These are phyloP conservation scores for Myiagra hebetior DNA, from an alignment of 2,113 vertebrate species.

Conservation along the genomic window DNA sequence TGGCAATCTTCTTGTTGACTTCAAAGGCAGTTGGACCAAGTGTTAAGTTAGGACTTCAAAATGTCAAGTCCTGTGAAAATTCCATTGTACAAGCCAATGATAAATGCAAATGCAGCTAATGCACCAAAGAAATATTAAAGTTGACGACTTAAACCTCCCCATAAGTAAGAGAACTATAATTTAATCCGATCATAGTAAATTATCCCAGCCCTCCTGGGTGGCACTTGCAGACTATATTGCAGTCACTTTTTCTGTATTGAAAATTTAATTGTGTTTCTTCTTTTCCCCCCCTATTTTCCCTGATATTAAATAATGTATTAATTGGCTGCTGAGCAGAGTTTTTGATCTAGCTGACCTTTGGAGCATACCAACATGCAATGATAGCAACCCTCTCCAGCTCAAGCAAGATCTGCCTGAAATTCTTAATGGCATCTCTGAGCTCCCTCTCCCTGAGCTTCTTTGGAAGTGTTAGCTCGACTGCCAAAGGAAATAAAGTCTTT, in stretches of 20 bases:
- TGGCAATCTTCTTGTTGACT: conserved; percentile 19
- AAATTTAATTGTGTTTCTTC: not conserved
- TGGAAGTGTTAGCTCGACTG: conserved; percentile 31
- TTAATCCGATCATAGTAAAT: conserved; percentile 15
- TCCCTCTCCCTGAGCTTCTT: conserved; percentile 32
- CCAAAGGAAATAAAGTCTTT: conserved; percentile 40
- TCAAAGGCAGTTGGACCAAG: conserved; percentile 33
- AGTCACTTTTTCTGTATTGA: conserved; percentile 3
- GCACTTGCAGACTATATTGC: not conserved
- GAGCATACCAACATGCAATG: not conserved
- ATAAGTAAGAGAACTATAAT: conserved; percentile 6
- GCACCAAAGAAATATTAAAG: conserved; percentile 12
- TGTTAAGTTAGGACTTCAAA: conserved; percentile 33
- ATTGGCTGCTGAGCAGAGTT: conserved; percentile 28
- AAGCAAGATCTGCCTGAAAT: conserved; percentile 17
- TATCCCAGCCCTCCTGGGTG: not conserved
- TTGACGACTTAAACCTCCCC: conserved; percentile 4
- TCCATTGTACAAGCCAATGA: conserved; percentile 22
- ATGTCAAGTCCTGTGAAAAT: conserved; percentile 26
- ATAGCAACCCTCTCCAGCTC: not conserved
- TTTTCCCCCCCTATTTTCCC: not conserved
- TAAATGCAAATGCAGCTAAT: conserved; percentile 52
- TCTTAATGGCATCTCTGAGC: conserved; percentile 48
- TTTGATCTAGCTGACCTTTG: conserved; percentile 20
- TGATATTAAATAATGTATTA: conserved; percentile 30